Evolutionary conservation across 2,797 vertebrate genomes (phyloP), one percentile per base, ranked within the genome.

Genomic region (Borostomias antarcticus): DNA sequence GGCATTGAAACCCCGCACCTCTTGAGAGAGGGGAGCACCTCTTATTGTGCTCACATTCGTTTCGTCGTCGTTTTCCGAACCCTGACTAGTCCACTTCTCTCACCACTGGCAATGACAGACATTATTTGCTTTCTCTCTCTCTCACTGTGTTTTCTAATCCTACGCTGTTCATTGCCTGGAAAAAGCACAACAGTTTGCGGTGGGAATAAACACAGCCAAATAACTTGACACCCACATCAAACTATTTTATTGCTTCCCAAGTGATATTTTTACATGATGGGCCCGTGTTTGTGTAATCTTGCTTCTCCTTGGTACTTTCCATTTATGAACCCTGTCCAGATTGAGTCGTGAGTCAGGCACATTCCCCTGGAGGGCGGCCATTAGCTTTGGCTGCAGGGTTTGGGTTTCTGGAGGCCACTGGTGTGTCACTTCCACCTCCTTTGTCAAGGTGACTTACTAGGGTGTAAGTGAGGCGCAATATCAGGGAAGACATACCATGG

Each of bases 271-370:
- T 82, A 85, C 67, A 75, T 80, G 75, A 78, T 70, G 69, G 81
- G 77, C 70, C 72, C 26, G 53, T 89, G 87, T 89, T 90, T 90
- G 78, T 81, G 80, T 89, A 85, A 88, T 86, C 80, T 89, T 83
- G 78, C 59, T 87, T 89, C 82, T 88, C 88, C 83, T 82, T 86
- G 79, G 84, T 86, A 86, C 85, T 84, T 91, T 90, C 82, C 83
- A 5, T 88, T 84, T 75, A 86, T 73, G 81, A 85, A 70, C 76
- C 81, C 74, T 61, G 43, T 43, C 60, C 62, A 71, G 72, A 80
- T 75, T 51, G 25, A 79, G 72, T 72, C 71, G 33, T 81, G 81
- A 88, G 71, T 81, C 79, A 82, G 73, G 10, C 66, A 58, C 74
- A 75, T 86, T 83, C 77, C 78, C 76, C 45, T 7, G 47, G 65